Evolutionary conservation across 2,797 vertebrate genomes (phyloP), one percentile per base, ranked within the genome.

Genomic region (Gastrophryne carolinensis): DNA sequence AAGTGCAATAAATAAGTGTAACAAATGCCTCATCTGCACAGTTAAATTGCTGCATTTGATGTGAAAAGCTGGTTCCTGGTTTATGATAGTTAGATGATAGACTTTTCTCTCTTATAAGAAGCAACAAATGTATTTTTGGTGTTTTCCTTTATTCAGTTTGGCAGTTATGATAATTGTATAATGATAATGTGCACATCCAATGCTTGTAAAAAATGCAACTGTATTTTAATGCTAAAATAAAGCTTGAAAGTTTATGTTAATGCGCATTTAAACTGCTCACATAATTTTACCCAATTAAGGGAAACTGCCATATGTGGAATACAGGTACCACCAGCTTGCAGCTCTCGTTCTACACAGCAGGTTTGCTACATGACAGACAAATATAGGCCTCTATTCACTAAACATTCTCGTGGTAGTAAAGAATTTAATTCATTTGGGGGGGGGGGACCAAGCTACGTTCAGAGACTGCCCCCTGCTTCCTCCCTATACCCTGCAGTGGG

Each of bases 1-100:
- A 78, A 72, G 52, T 64, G 67, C 53, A 78, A 65, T 72, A 78
- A 72, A 72, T 77, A n/a, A n/a, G n/a, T 64, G 67, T 62, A 78
- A 65, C 66, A 78, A 72, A 72, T 77, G 66, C 26, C 44, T 69
- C 35, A 41, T 71, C 29, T 74, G 23, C 34, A 50, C 67, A 32
- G 67, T 58, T 54, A 72, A 72, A 78, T 64, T n/a, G 21, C 23
- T 35, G 29, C 52, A 65, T 72, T 77, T 71, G 74, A 77, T 71
- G 60, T 72, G 35, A 49, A 78, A 66, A 29, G 30, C 67, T 78
- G 50, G 68, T 58, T 56, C 35, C 66, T 32, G 30, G 37, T 35
- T 70, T 58, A 56, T 66, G 72, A 73, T 77, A 56, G 41, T 19
- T 52, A 64, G 52, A 72, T 39, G 50, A 65, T 64, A 56, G 29